phyloP scores from a whole-genome alignment of 2,797 vertebrate species.

The Gobionotothen gibberifrons region DNA sequence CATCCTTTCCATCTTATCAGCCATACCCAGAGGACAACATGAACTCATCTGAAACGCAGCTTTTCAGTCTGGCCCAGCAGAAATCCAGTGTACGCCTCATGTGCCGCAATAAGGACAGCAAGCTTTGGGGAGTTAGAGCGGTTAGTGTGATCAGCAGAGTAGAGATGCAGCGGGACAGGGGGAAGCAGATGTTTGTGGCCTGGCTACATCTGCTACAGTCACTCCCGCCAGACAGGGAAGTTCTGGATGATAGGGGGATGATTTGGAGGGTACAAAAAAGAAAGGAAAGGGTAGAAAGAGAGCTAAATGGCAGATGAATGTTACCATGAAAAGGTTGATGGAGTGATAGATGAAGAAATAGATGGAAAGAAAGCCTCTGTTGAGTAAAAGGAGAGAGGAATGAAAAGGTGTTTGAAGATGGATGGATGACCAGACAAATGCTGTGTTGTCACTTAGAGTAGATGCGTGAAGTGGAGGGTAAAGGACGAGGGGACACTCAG shows the following conservation, averaged over 20 bases:
- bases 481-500: constrained; percentile 45
- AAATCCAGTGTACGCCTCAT: constrained; percentile 36
- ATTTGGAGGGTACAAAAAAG: neutral
- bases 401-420: constrained; percentile 63
- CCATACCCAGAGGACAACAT: constrained; percentile 10
- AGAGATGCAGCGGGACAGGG: constrained; percentile 68
- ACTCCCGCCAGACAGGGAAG: constrained; percentile 64
- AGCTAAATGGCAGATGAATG: constrained; percentile 45
- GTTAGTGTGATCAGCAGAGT: constrained; percentile 78
- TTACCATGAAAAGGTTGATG: constrained; percentile 43
- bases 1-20: neutral
- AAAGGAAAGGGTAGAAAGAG: constrained; percentile 15
- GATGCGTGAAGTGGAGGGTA: constrained; percentile 65
- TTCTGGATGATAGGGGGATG: constrained; percentile 34
- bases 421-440: constrained; percentile 70
- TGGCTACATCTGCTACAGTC: constrained; percentile 77
- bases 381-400: constrained; percentile 48
- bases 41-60: constrained; percentile 22
- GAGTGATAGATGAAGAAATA: constrained; percentile 41
- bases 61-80: constrained; percentile 35
- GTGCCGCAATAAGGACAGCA: constrained; percentile 68
- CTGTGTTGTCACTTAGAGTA: constrained; percentile 52
- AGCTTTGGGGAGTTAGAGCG: constrained; percentile 76
- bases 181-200: constrained; percentile 82
- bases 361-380: constrained; percentile 37